Base-by-base conservation (phyloP, 1,140 invertebrate genomes). In the Camponotus pennsylvanicus region DNA sequence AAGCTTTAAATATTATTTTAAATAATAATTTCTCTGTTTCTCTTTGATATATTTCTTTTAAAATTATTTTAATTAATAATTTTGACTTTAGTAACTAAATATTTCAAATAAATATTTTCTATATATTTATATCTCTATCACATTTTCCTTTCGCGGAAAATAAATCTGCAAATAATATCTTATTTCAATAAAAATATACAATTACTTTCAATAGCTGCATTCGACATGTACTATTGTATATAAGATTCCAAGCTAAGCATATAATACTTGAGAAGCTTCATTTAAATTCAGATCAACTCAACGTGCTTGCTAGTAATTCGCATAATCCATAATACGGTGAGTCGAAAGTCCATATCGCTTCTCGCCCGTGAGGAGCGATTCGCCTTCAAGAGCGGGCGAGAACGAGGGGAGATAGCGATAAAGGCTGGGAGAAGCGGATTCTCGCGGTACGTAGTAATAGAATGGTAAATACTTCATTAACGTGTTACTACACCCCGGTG, bases 401-500 rank as follows among this genome's bases (percentile, higher is more conserved):
- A 40, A 45, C 59, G 73, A 34, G 32, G 34, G 21, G 57, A 63
- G n/a, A 57, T 32, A 64, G 40, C 69, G 61, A 88, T 78, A 83
- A 67, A 80, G 67, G 75, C 34, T 63, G 64, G 77, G 67, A 69
- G 85, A 71, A 77, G 59, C 42, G 69, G 42, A 13, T 71, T 32
- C 45, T 66, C 89, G 73, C 73, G 71, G 80, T 86, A 79, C 67
- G 70, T 85, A 66, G 86, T 92, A 92, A 92, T 92, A 87, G 91
- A 92, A 92, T 92, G 80, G 90, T 90, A 92, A 92, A 92, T 92
- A 91, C 86, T 91, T 92, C 79, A 87, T 92, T 92, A 92, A 77
- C 75, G 84, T 82, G 85, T 85, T 90, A 88, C 64, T 87, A 49
- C 83, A 86, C 90, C 88, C 90, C 73, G 13, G 90, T 79, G 90